Evolutionary conservation across 2,888 invertebrate species (phyloP).

Genomic region (Scaptomyza cyrtandrae): DNA sequence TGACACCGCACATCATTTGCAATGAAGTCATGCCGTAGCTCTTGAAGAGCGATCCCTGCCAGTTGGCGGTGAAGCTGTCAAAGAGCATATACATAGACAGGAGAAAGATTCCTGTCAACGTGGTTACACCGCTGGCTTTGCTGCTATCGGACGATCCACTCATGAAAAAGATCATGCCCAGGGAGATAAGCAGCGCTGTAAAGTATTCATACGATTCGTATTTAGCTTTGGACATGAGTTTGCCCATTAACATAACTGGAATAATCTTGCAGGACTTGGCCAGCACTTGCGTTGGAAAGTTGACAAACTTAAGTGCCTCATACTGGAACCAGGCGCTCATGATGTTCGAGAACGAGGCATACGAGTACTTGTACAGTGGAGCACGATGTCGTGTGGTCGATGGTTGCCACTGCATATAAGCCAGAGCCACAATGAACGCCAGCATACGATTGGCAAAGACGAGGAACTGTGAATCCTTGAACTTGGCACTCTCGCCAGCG

Average conservation of each 20-base stretch:
- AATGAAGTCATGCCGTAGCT: slow-evolving; percentile 91
- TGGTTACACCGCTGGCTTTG: slow-evolving; percentile 88
- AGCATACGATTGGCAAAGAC: slow-evolving; percentile 97
- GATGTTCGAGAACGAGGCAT: slow-evolving; percentile 98
- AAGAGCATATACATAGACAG: slow-evolving; percentile 95
- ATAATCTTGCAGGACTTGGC: slow-evolving; percentile 99
- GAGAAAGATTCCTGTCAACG: slow-evolving; percentile 93
- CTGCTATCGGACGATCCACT: slow-evolving; percentile 89
- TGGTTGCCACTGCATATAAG: slow-evolving; percentile 87
- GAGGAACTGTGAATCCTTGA: slow-evolving; percentile 97
- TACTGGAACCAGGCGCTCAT: slow-evolving; percentile 99
- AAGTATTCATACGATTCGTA: slow-evolving; percentile 96
- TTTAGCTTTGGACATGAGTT: slow-evolving; percentile 92
- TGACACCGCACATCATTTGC: slow-evolving; percentile 98
- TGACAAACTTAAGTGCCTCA: slow-evolving; percentile 98
- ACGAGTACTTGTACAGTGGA: slow-evolving; percentile 97
- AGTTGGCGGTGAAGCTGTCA: slow-evolving; percentile 99
- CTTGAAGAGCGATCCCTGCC: slow-evolving; percentile 96
- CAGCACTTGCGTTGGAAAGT: slow-evolving; percentile 98
- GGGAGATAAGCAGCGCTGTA: slow-evolving; percentile 94
- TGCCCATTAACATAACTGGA: slow-evolving; percentile 99
- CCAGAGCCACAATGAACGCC: slow-evolving; percentile 90
- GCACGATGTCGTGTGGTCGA: slow-evolving; percentile 89
- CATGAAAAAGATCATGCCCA: slow-evolving; percentile 97
- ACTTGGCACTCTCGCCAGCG: slow-evolving; percentile 87